Evolutionary conservation across 1,140 invertebrate genomes (phyloP).

Genomic region (Drosophila burlai): DNA sequence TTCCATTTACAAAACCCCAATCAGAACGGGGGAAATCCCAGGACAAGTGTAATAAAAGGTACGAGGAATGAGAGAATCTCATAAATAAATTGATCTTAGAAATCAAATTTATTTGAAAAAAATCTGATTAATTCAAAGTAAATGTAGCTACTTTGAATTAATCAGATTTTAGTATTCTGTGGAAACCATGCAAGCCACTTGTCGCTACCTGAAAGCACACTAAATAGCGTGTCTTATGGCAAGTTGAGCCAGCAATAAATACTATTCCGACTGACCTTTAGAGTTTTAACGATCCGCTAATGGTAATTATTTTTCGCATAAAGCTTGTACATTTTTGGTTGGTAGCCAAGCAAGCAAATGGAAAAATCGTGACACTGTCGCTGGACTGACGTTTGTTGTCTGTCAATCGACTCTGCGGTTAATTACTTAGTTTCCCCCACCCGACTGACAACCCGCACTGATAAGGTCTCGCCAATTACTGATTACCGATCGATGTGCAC

Average conservation of each 20-base stretch:
- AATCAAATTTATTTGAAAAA: background rate
- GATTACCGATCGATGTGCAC: slow-evolving; percentile 4
- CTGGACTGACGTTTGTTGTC: background rate
- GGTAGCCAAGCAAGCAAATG: background rate
- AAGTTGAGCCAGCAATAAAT: slow-evolving; percentile 10
- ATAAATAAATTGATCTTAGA: background rate
- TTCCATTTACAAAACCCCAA: background rate
- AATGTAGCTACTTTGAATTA: too few species aligned
- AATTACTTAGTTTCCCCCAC: slow-evolving; percentile 3
- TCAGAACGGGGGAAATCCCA: background rate
- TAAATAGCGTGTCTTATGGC: slow-evolving; percentile 18
- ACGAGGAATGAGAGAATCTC: background rate
- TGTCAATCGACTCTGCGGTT: background rate
- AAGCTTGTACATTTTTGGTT: background rate
- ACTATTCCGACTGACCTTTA: slow-evolving; percentile 30
- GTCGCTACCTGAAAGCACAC: background rate
- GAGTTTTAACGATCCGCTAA: slow-evolving; percentile 11
- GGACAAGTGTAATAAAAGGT: too few species aligned
- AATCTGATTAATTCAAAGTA: too few species aligned
- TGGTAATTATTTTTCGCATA: background rate
- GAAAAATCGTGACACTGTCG: slow-evolving; percentile 16
- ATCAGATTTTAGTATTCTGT: background rate
- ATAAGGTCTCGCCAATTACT: background rate
- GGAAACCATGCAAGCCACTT: background rate
- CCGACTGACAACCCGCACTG: slow-evolving; percentile 1